phyloP scores from a whole-genome alignment of 2,888 invertebrate genomes.

The Synanthedon myopaeformis region DNA sequence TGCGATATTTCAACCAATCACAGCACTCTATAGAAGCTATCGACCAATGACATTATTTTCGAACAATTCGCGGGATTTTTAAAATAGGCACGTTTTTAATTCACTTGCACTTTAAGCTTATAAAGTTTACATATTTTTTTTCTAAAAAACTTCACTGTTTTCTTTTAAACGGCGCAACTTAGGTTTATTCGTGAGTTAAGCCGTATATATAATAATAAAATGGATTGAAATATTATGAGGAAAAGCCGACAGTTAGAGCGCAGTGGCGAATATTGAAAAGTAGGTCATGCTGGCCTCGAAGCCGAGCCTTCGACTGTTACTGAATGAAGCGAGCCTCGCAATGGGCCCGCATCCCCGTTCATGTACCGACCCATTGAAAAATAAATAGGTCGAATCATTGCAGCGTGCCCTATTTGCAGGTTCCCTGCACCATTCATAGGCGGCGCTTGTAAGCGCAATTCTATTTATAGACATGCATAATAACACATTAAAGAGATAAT shows the following conservation, averaged over 20 bases:
- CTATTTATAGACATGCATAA: constrained; percentile 43
- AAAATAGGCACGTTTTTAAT: constrained; percentile 14
- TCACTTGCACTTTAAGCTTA: too few species aligned
- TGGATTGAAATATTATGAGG: too few species aligned
- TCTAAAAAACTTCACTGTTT: too few species aligned
- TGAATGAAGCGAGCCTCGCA: constrained; percentile 58
- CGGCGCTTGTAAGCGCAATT: constrained; percentile 32
- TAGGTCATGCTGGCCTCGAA: constrained; percentile 57
- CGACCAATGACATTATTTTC: constrained; percentile 33
- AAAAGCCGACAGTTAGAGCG: constrained; percentile 3
- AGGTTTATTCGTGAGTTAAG: too few species aligned
- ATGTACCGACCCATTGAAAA: constrained; percentile 64
- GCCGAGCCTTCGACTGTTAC: constrained; percentile 42
- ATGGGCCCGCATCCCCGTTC: constrained; percentile 55
- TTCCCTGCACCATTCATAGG: constrained; percentile 53
- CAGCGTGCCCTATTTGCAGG: constrained; percentile 57
- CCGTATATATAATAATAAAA: too few species aligned
- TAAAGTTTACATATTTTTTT: too few species aligned
- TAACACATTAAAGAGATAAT: neutral
- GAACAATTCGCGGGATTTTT: constrained; percentile 32
- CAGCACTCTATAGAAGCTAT: constrained; percentile 1
- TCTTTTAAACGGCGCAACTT: too few species aligned
- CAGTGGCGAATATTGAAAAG: constrained; percentile 24
- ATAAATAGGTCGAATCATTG: constrained; percentile 68
- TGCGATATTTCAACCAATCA: constrained; percentile 10